phyloP scores from a whole-genome alignment of 2,888 invertebrate genomes.

The Aspidapion aeneum region DNA sequence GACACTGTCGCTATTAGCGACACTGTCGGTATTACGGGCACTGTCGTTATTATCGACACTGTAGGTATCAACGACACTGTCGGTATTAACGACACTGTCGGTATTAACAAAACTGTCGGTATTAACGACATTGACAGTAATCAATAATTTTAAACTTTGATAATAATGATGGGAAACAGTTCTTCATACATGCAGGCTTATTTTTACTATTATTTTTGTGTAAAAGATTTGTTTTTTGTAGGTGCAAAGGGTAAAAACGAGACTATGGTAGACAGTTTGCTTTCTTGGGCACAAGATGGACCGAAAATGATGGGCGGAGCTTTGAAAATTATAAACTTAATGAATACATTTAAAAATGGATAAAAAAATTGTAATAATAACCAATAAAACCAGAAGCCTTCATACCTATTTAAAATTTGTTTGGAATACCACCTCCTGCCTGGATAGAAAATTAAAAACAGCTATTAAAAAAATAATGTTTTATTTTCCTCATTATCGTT shows the following conservation, averaged over 20 bases:
- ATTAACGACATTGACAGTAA: too few relatives aligned
- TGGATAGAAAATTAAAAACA: background rate
- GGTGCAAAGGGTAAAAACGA: conserved; percentile 1
- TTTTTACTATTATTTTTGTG: too few relatives aligned
- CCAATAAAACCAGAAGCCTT: background rate
- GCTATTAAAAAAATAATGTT: background rate
- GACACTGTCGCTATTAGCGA: too few relatives aligned
- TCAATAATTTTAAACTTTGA: too few relatives aligned
- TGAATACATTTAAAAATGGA: background rate
- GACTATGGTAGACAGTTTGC: conserved; percentile 1
- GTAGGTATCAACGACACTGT: too few relatives aligned
- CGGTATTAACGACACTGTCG: too few relatives aligned
- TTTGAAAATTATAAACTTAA: conserved; percentile 3
- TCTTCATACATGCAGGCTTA: too few relatives aligned
- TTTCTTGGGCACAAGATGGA: background rate
- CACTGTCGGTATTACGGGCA: too few relatives aligned
- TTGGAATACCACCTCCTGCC: background rate
- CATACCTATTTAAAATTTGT: background rate
- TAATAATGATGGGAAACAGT: too few relatives aligned
- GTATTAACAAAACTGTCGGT: too few relatives aligned
- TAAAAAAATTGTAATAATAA: background rate
- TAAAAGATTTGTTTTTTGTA: too few relatives aligned
- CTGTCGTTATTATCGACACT: too few relatives aligned
- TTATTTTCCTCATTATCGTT: background rate
- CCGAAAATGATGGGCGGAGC: background rate